A percentile compares a stretch with the other conserved stretches of the same genome.
Evolutionary conservation across 2,113 vertebrate genomes (phyloP).

Genomic region (Sitta europaea): DNA sequence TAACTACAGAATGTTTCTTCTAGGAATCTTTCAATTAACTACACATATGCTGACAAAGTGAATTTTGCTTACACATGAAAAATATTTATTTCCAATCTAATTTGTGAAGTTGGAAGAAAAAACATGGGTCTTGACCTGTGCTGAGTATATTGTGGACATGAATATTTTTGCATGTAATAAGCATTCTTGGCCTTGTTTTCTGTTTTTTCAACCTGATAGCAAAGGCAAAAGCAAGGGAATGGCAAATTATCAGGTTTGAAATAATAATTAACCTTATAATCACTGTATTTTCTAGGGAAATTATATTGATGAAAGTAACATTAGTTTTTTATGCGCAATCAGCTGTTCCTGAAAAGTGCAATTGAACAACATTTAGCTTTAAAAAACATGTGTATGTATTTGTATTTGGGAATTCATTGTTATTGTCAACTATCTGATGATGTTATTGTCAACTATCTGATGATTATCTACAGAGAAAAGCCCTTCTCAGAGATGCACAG

Average conservation of each 20-base stretch:
- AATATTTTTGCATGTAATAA: slow-evolving; percentile 60
- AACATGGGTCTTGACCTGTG: slow-evolving; percentile 37
- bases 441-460: no score
- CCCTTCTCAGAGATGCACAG: background rate
- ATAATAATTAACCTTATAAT: slow-evolving; percentile 58
- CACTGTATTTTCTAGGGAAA: slow-evolving; percentile 44
- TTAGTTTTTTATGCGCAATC: slow-evolving; percentile 16
- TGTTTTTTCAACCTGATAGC: slow-evolving; percentile 10
- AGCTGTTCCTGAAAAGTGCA: background rate
- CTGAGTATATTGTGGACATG: slow-evolving; percentile 63
- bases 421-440: background rate
- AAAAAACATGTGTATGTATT: background rate
- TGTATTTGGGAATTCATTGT: background rate
- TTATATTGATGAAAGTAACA: slow-evolving; percentile 14
- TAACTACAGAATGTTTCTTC: slow-evolving; percentile 51
- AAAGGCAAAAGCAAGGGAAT: slow-evolving; percentile 51
- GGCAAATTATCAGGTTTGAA: slow-evolving; percentile 41
- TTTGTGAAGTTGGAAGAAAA: slow-evolving; percentile 63
- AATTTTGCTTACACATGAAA: slow-evolving; percentile 58
- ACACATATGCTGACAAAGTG: background rate
- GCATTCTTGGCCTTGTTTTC: slow-evolving; percentile 22
- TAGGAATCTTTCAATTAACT: slow-evolving; percentile 41
- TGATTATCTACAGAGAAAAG: background rate
- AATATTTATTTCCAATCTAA: slow-evolving; percentile 71
- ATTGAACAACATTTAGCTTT: background rate